Evolutionary conservation across 1,140 invertebrate species (phyloP).

Genomic region (Bactericera cockerelli): DNA sequence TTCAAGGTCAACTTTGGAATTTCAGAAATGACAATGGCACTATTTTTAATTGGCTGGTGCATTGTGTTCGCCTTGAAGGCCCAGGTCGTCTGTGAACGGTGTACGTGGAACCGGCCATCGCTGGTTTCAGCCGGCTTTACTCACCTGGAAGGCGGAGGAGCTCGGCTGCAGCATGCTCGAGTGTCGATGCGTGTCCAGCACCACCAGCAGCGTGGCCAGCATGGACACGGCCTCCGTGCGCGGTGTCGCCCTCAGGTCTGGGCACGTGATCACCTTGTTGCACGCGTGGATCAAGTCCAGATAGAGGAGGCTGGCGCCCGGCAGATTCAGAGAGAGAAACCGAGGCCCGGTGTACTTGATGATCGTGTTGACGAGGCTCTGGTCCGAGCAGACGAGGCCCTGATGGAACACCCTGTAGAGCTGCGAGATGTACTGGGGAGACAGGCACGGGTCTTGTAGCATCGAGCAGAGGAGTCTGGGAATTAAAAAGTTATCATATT

Average conservation of each 20-base stretch:
- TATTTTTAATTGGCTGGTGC: no score
- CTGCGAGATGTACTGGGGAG: constrained; percentile 57
- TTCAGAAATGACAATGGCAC: no score
- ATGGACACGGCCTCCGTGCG: constrained; percentile 83
- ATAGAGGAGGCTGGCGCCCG: constrained; percentile 71
- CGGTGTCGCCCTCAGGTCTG: constrained; percentile 64
- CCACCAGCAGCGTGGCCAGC: constrained; percentile 66
- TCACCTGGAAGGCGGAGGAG: constrained; percentile 43
- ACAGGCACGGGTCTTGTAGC: constrained; percentile 29
- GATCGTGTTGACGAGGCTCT: constrained; percentile 45
- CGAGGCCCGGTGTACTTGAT: constrained; percentile 58
- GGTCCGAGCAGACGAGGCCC: constrained; percentile 40
- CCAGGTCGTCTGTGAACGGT: no score
- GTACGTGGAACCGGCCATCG: no score
- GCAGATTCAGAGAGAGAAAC: constrained; percentile 72
- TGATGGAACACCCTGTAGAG: constrained; percentile 80
- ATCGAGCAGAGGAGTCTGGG: background rate
- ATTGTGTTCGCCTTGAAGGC: no score
- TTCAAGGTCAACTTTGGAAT: no score
- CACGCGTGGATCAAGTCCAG: constrained; percentile 83
- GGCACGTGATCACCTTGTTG: constrained; percentile 64
- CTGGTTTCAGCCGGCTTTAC: no score
- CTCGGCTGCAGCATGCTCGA: constrained; percentile 69
- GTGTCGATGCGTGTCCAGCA: constrained; percentile 57
- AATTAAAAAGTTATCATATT: no score